Percentiles rank a stretch among this genome's conserved stretches.
phyloP scores from a whole-genome alignment of 2,888 invertebrate genomes.

The Eupithecia insigniata region DNA sequence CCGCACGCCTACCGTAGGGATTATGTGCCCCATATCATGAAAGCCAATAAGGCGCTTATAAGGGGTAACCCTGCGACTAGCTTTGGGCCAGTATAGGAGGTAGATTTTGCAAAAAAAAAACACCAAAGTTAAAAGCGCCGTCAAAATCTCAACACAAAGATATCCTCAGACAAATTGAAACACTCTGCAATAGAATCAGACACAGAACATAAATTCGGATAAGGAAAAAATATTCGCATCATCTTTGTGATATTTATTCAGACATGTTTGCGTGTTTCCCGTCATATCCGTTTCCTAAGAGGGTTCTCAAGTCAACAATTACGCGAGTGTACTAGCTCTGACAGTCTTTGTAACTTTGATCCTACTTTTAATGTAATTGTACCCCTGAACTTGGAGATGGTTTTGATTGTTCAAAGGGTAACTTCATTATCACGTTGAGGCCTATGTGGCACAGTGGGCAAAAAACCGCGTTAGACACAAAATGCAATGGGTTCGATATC shows the following conservation, averaged over 20 bases:
- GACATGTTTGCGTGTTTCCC: slow-evolving; percentile 17
- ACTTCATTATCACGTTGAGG: background rate
- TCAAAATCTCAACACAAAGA: background rate
- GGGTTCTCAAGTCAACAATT: slow-evolving; percentile 23
- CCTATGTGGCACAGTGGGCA: too few relatives aligned
- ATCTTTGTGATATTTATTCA: slow-evolving; percentile 26
- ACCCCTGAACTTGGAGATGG: background rate
- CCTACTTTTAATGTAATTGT: background rate
- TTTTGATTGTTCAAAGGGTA: slow-evolving; percentile 2
- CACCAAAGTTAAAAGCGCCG: background rate
- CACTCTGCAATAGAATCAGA: slow-evolving; percentile 20
- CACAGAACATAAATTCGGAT: slow-evolving; percentile 22
- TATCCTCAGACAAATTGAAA: slow-evolving; percentile 21
- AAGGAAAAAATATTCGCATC: slow-evolving; percentile 25
- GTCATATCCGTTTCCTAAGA: slow-evolving; percentile 16
- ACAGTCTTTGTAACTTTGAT: background rate
- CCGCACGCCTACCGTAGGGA: too few relatives aligned
- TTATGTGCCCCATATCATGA: too few relatives aligned
- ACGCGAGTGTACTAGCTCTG: slow-evolving; percentile 4
- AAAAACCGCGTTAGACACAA: background rate
- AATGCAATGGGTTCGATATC: background rate
- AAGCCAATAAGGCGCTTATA: too few relatives aligned
- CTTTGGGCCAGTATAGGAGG: too few relatives aligned
- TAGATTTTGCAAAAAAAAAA: too few relatives aligned
- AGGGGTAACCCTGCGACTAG: too few relatives aligned